Percentiles rank a stretch among this genome's conserved stretches.
phyloP scores from a whole-genome alignment of 2,888 invertebrate species.

The Nomada ferruginata region DNA sequence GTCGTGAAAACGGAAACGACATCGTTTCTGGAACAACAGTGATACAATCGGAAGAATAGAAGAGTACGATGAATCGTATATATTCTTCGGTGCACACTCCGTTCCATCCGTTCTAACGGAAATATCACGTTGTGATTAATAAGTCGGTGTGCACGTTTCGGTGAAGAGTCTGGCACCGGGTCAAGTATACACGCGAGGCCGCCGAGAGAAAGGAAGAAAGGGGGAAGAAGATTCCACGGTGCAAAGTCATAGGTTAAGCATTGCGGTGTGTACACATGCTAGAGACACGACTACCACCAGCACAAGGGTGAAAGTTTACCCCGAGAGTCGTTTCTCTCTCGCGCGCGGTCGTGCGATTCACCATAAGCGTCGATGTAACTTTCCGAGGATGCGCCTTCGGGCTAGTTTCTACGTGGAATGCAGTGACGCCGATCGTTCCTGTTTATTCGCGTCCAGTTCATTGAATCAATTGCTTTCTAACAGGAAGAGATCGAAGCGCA shows the following conservation, averaged over 20 bases:
- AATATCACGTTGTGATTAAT: slow-evolving; percentile 76
- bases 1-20: neutral
- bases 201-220: slow-evolving; percentile 60
- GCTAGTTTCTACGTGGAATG: slow-evolving; percentile 39
- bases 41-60: neutral
- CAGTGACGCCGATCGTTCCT: neutral
- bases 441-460: slow-evolving; percentile 1
- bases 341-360: slow-evolving; percentile 48
- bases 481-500: no score
- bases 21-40: neutral
- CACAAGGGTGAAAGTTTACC: slow-evolving; percentile 71
- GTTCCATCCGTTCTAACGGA: slow-evolving; percentile 46
- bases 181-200: slow-evolving; percentile 56
- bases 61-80: slow-evolving; percentile 11
- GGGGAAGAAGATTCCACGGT: slow-evolving; percentile 69
- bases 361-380: slow-evolving; percentile 40
- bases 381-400: slow-evolving; percentile 53
- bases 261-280: slow-evolving; percentile 66
- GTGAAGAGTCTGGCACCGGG: slow-evolving; percentile 47
- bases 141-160: slow-evolving; percentile 66
- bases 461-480: slow-evolving; percentile 6
- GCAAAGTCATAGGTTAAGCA: slow-evolving; percentile 75
- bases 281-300: slow-evolving; percentile 69
- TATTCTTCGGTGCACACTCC: slow-evolving; percentile 12
- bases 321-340: slow-evolving; percentile 53